These are phyloP conservation scores for Poeciliopsis retropinna DNA, from an alignment of 2,113 vertebrate genomes.

Conservation along the genomic window DNA sequence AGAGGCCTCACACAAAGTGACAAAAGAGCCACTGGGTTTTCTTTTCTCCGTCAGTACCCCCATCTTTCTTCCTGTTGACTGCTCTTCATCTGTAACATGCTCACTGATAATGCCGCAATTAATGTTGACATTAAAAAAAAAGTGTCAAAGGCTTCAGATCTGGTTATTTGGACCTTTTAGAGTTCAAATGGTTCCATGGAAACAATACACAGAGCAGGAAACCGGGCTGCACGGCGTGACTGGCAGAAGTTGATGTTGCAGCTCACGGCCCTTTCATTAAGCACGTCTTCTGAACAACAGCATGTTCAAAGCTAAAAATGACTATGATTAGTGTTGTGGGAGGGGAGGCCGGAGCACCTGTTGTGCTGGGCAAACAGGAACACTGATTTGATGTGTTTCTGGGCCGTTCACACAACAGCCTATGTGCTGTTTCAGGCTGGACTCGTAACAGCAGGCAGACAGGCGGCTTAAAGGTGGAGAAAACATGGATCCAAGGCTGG, in stretches of 20 bases:
- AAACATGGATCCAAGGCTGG: conserved; percentile 6
- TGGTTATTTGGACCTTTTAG: conserved; percentile 13
- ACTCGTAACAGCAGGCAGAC: conserved; percentile 40
- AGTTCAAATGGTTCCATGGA: conserved; percentile 1
- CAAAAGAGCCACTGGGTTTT: conserved; percentile 77
- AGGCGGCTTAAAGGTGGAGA: conserved; percentile 33
- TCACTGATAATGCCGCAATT: conserved; percentile 40
- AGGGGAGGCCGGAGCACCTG: conserved; percentile 44
- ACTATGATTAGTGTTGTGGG: conserved; percentile 34
- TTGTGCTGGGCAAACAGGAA: conserved; percentile 35
- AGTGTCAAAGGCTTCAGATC: not conserved
- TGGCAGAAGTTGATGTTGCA: not conserved
- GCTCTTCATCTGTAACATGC: conserved; percentile 54
- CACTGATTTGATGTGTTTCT: conserved; percentile 14
- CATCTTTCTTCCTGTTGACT: conserved; percentile 69
- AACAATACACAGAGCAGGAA: not conserved
- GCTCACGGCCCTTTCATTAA: conserved; percentile 5
- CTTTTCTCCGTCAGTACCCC: conserved; percentile 65
- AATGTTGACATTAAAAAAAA: conserved; percentile 18
- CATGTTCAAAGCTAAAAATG: conserved; percentile 46
- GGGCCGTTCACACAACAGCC: conserved; percentile 28
- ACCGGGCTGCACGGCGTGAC: too few species aligned
- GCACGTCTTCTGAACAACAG: conserved; percentile 27
- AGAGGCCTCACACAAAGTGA: conserved; percentile 79
- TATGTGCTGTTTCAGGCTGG: conserved; percentile 43